These are phyloP conservation scores for Thaleichthys pacificus DNA, from an alignment of 2,797 vertebrate genomes.

Conservation along the genomic window DNA sequence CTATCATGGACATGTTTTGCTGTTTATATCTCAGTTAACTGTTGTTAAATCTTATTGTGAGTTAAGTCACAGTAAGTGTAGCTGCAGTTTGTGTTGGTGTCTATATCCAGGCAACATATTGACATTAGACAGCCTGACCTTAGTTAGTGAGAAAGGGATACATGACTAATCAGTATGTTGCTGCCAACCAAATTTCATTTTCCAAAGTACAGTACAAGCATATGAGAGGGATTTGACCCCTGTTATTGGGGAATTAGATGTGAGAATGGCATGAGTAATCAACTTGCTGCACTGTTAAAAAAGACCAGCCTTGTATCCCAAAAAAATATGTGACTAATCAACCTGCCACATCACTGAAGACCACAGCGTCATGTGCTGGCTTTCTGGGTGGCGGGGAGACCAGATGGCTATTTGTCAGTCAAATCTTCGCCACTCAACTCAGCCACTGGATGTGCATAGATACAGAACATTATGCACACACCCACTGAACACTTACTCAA, in stretches of 20 bases:
- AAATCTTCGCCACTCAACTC: conserved; percentile 35
- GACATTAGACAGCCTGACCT: background rate
- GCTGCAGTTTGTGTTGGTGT: background rate
- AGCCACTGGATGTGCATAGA: background rate
- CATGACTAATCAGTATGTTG: background rate
- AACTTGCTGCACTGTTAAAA: background rate
- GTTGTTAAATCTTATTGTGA: no score
- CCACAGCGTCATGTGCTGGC: conserved; percentile 1
- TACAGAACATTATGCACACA: conserved; percentile 43
- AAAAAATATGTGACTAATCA: conserved; percentile 4
- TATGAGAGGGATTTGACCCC: no score
- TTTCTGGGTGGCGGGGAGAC: conserved; percentile 45
- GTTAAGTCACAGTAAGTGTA: background rate
- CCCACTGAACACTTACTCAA: background rate
- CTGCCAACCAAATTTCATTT: background rate
- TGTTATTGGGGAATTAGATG: no score
- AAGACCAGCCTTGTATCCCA: background rate
- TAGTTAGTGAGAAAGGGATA: background rate
- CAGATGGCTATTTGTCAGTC: conserved; percentile 57
- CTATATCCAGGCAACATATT: background rate
- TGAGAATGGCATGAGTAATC: background rate
- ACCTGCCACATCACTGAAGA: conserved; percentile 29
- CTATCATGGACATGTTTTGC: background rate
- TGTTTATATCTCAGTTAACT: background rate
- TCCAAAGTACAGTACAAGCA: no score